A percentile compares a stretch with the other conserved stretches of the same genome.
Evolutionary conservation across 2,113 vertebrate genomes (phyloP).

Genomic region (Motacilla tschutschensis): DNA sequence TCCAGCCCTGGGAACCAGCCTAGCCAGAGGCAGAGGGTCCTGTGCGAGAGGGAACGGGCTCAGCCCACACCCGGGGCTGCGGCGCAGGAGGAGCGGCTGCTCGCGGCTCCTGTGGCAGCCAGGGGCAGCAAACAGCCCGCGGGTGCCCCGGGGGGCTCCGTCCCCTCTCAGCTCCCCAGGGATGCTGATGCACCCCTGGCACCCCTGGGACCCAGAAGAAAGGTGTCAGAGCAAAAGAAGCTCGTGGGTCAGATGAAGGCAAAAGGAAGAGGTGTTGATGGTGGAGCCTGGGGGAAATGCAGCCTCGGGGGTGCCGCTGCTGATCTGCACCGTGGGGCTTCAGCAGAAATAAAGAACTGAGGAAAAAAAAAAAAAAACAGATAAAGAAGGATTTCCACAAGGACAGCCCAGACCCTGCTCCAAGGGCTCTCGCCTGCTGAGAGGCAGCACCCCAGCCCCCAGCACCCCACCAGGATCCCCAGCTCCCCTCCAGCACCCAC

Average conservation of each 20-base stretch:
- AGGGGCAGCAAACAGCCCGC: neutral
- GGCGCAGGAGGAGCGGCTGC: rapidly evolving
- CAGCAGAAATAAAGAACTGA: too few species aligned
- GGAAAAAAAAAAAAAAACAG: neutral
- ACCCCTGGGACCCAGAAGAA: rapidly evolving
- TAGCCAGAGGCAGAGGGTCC: neutral
- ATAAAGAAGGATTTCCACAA: neutral
- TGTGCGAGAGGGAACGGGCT: neutral
- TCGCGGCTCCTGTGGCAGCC: neutral
- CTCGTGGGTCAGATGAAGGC: neutral
- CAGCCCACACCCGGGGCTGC: neutral
- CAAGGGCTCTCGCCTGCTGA: rapidly evolving
- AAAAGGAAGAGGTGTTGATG: neutral
- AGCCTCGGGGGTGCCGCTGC: neutral
- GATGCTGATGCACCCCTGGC: neutral
- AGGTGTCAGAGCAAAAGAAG: neutral
- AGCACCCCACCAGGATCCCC: neutral
- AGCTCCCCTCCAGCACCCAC: neutral
- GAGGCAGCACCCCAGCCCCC: neutral
- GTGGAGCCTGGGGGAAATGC: rapidly evolving
- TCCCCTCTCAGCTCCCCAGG: neutral
- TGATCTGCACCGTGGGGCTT: neutral
- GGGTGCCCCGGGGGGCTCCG: neutral
- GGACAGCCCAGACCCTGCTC: neutral
- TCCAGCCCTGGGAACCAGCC: rapidly evolving